Percentiles rank a stretch among this genome's conserved stretches.
Evolutionary conservation across 2,113 vertebrate genomes (phyloP).

Genomic region (Leptocoma aspasia): DNA sequence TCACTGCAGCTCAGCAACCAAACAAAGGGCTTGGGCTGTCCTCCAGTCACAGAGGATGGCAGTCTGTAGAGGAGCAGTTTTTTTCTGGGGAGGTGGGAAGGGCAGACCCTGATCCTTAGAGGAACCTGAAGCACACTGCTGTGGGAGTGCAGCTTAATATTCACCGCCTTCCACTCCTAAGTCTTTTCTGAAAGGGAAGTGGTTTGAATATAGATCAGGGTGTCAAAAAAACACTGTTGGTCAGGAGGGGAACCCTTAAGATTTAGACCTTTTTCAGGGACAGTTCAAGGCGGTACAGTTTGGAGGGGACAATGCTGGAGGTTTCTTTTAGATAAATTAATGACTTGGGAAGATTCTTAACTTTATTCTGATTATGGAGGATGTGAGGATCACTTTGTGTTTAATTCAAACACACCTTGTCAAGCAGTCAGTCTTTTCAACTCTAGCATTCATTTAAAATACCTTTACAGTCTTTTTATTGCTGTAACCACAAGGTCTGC

Average conservation of each 20-base stretch:
- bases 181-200: not conserved
- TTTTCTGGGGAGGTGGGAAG: not conserved
- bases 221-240: not conserved
- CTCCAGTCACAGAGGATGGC: not conserved
- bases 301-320: not conserved
- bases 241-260: not conserved
- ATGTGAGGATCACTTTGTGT: not conserved
- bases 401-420: not conserved
- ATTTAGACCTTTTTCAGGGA: not conserved
- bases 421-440: not conserved
- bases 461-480: not conserved
- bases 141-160: not conserved
- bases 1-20: not conserved
- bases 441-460: not conserved
- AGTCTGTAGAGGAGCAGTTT: not conserved
- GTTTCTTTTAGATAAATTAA: not conserved
- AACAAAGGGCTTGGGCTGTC: not conserved
- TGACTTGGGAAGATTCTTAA: not conserved
- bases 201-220: not conserved
- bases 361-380: not conserved
- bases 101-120: not conserved
- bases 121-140: not conserved
- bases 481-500: not conserved
- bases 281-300: not conserved
- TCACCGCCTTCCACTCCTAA: not conserved